A percentile compares a stretch with the other conserved stretches of the same genome.
phyloP scores from a whole-genome alignment of 2,797 vertebrate species.

The Neoniphon sammara region DNA sequence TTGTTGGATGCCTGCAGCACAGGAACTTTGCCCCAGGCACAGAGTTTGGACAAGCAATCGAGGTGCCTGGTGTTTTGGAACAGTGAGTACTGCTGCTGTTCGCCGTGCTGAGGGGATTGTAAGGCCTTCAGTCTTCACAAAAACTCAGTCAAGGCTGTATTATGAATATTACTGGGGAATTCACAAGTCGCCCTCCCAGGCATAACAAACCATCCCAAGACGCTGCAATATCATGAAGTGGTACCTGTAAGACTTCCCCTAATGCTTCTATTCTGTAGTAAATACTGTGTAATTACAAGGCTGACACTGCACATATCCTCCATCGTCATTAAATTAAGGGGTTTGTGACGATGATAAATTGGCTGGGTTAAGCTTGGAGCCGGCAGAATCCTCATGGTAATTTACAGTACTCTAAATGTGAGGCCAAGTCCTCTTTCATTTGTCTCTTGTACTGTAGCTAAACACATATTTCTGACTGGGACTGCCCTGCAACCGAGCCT shows the following conservation, averaged over 20 bases:
- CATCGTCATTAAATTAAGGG: constrained; percentile 78
- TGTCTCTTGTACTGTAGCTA: constrained; percentile 61
- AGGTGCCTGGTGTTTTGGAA: constrained; percentile 63
- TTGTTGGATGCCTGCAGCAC: constrained; percentile 36
- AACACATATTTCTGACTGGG: constrained; percentile 65
- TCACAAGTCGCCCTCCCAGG: constrained; percentile 53
- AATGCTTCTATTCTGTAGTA: constrained; percentile 70
- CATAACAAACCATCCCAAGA: constrained; percentile 45
- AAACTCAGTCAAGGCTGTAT: constrained; percentile 71
- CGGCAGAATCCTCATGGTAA: constrained; percentile 71
- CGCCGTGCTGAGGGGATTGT: constrained; percentile 63
- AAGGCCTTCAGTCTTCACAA: constrained; percentile 67
- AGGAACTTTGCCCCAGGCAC: constrained; percentile 28
- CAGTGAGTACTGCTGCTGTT: constrained; percentile 55
- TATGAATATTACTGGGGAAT: constrained; percentile 65
- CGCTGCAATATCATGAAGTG: constrained; percentile 40
- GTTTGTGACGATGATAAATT: constrained; percentile 75
- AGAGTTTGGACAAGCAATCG: constrained; percentile 36
- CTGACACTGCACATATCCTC: constrained; percentile 66
- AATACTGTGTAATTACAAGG: constrained; percentile 78
- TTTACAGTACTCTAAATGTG: constrained; percentile 68
- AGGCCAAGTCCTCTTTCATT: constrained; percentile 70
- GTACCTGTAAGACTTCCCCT: constrained; percentile 64
- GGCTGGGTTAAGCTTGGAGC: constrained; percentile 72
- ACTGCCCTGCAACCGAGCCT: constrained; percentile 32